Evolutionary conservation across 2,888 invertebrate species (phyloP).

Genomic region (Meta bourneti): DNA sequence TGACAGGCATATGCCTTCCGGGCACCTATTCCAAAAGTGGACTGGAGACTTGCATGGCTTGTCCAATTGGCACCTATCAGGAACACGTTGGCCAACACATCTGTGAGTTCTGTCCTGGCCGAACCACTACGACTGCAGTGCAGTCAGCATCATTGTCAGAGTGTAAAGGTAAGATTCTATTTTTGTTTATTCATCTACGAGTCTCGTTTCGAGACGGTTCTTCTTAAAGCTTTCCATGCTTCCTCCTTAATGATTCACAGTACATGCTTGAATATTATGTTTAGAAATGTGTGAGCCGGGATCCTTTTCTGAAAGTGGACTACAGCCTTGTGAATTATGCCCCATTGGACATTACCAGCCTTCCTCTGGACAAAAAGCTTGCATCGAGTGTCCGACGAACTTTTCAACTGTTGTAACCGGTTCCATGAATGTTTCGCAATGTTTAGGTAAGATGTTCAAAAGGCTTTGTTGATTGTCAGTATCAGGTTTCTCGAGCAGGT

Average conservation of each 20-base stretch:
- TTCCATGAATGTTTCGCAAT: constrained; percentile 57
- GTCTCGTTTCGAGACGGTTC: no score
- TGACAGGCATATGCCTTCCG: constrained; percentile 81
- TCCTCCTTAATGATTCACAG: background rate
- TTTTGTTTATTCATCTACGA: background rate
- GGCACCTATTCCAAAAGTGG: constrained; percentile 89
- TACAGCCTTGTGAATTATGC: constrained; percentile 43
- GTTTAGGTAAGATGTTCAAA: constrained; percentile 58
- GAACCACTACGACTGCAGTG: constrained; percentile 91
- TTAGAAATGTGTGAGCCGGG: constrained; percentile 52
- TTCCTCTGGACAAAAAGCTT: constrained; percentile 24
- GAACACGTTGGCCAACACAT: constrained; percentile 91
- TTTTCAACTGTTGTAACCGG: constrained; percentile 61
- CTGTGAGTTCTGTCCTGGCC: constrained; percentile 92
- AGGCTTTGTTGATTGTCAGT: background rate
- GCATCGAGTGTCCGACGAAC: constrained; percentile 52
- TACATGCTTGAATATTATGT: background rate
- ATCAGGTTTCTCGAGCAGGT: no score
- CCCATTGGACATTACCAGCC: constrained; percentile 55
- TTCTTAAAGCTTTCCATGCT: background rate
- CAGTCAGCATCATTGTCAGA: constrained; percentile 83
- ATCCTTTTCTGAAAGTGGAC: constrained; percentile 34
- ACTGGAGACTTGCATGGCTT: constrained; percentile 89
- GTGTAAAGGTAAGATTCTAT: constrained; percentile 53
- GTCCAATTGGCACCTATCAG: constrained; percentile 94